These are phyloP conservation scores for Elgaria multicarinata DNA, from an alignment of 2,113 vertebrate genomes.

Conservation along the genomic window DNA sequence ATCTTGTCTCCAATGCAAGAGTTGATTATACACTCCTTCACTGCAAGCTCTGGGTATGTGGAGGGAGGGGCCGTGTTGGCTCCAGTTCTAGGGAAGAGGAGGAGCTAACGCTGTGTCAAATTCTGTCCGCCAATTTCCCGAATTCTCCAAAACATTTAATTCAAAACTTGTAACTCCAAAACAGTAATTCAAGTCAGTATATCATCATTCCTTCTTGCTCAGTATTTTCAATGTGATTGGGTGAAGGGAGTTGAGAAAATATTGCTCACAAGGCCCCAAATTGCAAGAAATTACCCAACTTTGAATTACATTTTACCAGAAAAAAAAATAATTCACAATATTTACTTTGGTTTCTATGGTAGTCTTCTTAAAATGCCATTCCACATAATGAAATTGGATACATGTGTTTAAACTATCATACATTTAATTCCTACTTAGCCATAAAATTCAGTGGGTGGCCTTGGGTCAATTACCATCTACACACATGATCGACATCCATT, in stretches of 20 bases:
- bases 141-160: not conserved
- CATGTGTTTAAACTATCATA: constrained; percentile 29
- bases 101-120: too few species aligned
- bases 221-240: not conserved
- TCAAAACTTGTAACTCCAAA: not conserved
- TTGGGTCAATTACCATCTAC: not conserved
- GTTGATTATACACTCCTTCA: too few species aligned
- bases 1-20: too few species aligned
- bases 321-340: constrained; percentile 20
- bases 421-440: not conserved
- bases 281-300: not conserved
- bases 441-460: constrained; percentile 8
- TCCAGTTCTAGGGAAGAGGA: too few species aligned
- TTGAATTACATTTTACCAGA: not conserved
- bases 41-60: too few species aligned
- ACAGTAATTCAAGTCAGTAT: not conserved
- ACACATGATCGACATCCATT: not conserved
- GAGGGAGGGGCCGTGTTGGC: too few species aligned
- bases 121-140: too few species aligned
- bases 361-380: constrained; percentile 7
- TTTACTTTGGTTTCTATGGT: constrained; percentile 26
- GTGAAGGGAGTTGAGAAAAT: not conserved
- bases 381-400: constrained; percentile 16
- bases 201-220: not conserved
- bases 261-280: not conserved